These are phyloP conservation scores for Amblyjoppa proteus DNA, from an alignment of 2,888 invertebrate genomes.

Conservation along the genomic window DNA sequence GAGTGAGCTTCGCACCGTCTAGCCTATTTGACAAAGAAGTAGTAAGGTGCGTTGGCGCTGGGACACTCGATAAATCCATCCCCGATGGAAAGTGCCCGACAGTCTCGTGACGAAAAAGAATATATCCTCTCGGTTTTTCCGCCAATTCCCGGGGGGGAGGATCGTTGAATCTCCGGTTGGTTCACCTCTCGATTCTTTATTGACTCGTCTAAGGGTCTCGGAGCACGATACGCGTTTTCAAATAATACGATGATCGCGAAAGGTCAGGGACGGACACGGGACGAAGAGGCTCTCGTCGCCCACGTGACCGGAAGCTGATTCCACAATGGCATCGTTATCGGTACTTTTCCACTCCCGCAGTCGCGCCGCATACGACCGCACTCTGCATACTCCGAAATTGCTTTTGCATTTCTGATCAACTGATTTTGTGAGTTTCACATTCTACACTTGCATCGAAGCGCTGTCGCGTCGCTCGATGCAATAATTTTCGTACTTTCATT, in stretches of 20 bases:
- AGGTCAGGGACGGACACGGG: conserved; percentile 2
- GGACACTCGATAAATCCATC: neutral
- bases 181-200: conserved; percentile 5
- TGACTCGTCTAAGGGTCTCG: neutral
- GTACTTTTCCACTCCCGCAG: neutral
- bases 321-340: conserved; percentile 15
- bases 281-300: neutral
- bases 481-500: neutral
- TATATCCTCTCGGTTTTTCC: neutral
- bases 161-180: conserved; percentile 1
- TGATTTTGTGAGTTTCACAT: no score
- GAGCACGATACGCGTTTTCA: neutral
- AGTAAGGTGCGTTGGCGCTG: neutral
- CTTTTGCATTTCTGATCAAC: neutral
- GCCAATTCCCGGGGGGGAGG: neutral
- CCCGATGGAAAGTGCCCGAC: neutral
- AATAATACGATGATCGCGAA: conserved; percentile 2
- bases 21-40: conserved; percentile 24
- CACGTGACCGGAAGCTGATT: conserved; percentile 14
- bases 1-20: conserved; percentile 9
- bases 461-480: neutral
- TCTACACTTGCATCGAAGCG: no score
- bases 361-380: neutral
- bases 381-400: neutral
- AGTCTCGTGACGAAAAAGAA: neutral